Percentiles rank a stretch among this genome's conserved stretches.
These are phyloP conservation scores for Apantesis nais DNA, from an alignment of 2,888 invertebrate genomes.

Conservation along the genomic window DNA sequence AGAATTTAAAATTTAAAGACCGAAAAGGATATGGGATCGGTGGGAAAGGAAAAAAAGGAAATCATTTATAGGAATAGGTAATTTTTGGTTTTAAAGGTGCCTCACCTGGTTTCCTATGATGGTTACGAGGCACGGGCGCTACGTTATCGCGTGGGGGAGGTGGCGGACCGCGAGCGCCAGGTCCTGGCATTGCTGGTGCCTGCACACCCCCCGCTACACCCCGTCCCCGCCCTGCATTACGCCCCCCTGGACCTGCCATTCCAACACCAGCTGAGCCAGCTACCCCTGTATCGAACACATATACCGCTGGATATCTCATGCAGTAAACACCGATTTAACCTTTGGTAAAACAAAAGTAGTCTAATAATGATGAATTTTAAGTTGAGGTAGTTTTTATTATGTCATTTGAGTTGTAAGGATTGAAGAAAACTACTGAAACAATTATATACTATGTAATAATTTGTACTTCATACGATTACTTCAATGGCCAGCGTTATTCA, in stretches of 20 bases:
- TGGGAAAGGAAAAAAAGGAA: constrained; percentile 14
- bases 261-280: constrained; percentile 53
- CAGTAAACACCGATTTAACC: constrained; percentile 1
- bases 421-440: not conserved
- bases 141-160: constrained; percentile 46
- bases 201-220: constrained; percentile 35
- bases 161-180: constrained; percentile 52
- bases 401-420: not conserved
- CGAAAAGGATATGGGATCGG: constrained; percentile 26
- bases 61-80: constrained; percentile 19
- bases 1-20: constrained; percentile 49
- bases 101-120: constrained; percentile 81
- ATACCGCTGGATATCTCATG: constrained; percentile 27
- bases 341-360: not conserved
- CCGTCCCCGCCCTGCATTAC: constrained; percentile 56
- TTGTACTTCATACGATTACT: not conserved
- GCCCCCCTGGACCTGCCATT: constrained; percentile 56
- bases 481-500: not conserved
- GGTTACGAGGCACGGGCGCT: constrained; percentile 68
- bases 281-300: constrained; percentile 48
- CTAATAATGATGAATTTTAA: not conserved
- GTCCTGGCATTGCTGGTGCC: constrained; percentile 59
- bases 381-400: not conserved
- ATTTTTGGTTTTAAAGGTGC: constrained; percentile 27
- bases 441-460: not conserved